Evolutionary conservation across 2,888 invertebrate species (phyloP), one percentile per base, ranked within the genome.

Genomic region (Philonicus albiceps): DNA sequence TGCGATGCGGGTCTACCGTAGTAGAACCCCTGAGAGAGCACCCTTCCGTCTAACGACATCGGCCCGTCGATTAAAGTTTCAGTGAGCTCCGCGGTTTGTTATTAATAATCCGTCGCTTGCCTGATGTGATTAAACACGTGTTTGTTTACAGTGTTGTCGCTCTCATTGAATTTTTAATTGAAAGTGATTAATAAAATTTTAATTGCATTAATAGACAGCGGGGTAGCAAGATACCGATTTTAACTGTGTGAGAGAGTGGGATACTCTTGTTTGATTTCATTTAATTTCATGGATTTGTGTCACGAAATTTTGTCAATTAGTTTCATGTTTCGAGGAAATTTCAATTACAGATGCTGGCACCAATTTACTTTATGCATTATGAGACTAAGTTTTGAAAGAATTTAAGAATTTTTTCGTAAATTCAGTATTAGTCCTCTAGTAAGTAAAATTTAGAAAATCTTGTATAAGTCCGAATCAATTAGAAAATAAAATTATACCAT

Each of bases 101-200:
- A 81, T 86, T 76, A 75, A 85, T 73, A 88, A 88, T 88, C 87
- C 88, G 87, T 88, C 88, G 88, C 88, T 30, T 76, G 49, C 27
- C 13, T 87, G 88, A 88, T 88, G 75, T 87, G 85, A 88, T 88
- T 88, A 87, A 88, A 88, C 87, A 88, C 88, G 86, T 86, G 86
- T 87, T 88, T 87, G 86, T 87, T 87, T 87, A 87, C 55, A 86
- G 74, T 84, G 85, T 86, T 86, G 87, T 86, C 85, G 84, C 85
- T 87, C 43, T 34, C 76, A 49, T 55, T 87, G 53, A 91, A 91
- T 90, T 91, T 90, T 91, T 92, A 92, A 92, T 92, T 92, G 91
- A 91, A 91, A 91, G 91, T 91, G 91, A 92, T 92, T 92, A 92
- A 92, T 92, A 90, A 91, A 92, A 91, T 91, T 92, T 91, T 92